Percentiles rank a stretch among this genome's conserved stretches.
Evolutionary conservation across 2,797 vertebrate genomes (phyloP).

Genomic region (Oryzias sinensis): DNA sequence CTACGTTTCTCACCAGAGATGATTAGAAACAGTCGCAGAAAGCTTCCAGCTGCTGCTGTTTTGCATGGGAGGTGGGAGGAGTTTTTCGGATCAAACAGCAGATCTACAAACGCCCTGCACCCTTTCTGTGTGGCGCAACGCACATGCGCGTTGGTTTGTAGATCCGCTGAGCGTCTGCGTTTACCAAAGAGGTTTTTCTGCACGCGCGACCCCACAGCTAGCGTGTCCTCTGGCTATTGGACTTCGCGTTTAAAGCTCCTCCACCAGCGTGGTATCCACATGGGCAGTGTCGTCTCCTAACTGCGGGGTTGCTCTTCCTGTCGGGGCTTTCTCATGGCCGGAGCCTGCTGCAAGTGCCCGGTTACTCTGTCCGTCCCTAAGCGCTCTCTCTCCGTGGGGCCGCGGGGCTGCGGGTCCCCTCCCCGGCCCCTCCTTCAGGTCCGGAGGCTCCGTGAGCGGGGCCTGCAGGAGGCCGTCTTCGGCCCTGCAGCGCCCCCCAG

Average conservation of each 20-base stretch:
- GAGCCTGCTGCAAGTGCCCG: conserved; percentile 80
- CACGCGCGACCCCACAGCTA: conserved; percentile 38
- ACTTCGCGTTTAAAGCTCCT: conserved; percentile 12
- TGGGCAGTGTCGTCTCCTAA: conserved; percentile 30
- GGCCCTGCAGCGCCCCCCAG: conserved; percentile 52
- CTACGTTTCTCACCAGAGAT: neutral
- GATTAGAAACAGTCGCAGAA: conserved; percentile 2
- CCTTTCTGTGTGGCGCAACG: accelerated
- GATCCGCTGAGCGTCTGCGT: conserved; percentile 26
- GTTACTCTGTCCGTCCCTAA: conserved; percentile 79
- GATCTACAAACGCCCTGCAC: conserved; percentile 45
- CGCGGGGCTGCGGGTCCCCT: conserved; percentile 63
- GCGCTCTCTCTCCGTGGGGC: conserved; percentile 80
- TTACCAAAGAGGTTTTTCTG: conserved; percentile 6
- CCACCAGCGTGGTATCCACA: conserved; percentile 18
- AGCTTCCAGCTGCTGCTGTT: conserved; percentile 28
- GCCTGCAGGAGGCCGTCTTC: conserved; percentile 66
- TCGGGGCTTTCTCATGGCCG: conserved; percentile 77
- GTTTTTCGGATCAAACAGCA: conserved; percentile 1
- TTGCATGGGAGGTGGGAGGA: conserved; percentile 32
- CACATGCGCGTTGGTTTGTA: accelerated
- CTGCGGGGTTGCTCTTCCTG: conserved; percentile 10
- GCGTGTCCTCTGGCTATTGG: conserved; percentile 63
- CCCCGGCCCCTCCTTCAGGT: conserved; percentile 48
- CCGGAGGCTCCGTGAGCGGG: conserved; percentile 70